Percentiles rank a stretch among this genome's conserved stretches.
Evolutionary conservation across 2,888 invertebrate species (phyloP).

Genomic region (Neoitamus cyanurus): DNA sequence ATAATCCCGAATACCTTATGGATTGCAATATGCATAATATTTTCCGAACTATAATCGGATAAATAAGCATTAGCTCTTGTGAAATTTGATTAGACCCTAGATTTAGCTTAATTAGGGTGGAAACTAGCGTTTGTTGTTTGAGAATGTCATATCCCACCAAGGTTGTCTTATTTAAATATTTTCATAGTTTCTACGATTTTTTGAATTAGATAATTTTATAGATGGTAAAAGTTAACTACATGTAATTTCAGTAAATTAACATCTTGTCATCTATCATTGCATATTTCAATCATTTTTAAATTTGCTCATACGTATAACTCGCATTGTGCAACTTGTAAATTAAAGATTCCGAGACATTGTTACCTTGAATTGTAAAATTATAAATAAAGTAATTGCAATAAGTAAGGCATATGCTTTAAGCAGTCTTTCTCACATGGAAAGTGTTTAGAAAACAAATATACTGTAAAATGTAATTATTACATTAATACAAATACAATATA

Average conservation of each 20-base stretch:
- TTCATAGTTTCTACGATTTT: not conserved
- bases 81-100: not conserved
- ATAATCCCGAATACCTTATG: too few species aligned
- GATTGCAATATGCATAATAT: too few species aligned
- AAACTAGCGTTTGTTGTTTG: not conserved
- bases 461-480: conserved; percentile 1
- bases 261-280: not conserved
- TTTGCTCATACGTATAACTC: not conserved
- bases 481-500: not conserved
- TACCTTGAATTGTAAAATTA: conserved; percentile 21
- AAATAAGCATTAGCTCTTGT: too few species aligned
- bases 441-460: not conserved
- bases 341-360: conserved; percentile 7
- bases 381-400: conserved; percentile 14
- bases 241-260: not conserved
- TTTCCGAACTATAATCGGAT: too few species aligned
- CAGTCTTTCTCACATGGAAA: not conserved
- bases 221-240: not conserved
- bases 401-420: not conserved
- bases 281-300: not conserved
- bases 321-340: not conserved
- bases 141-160: not conserved
- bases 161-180: not conserved
- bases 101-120: not conserved
- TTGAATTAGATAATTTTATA: not conserved